These are phyloP conservation scores for Bubo blakistoni DNA, from an alignment of 2,113 vertebrate genomes.

Conservation along the genomic window DNA sequence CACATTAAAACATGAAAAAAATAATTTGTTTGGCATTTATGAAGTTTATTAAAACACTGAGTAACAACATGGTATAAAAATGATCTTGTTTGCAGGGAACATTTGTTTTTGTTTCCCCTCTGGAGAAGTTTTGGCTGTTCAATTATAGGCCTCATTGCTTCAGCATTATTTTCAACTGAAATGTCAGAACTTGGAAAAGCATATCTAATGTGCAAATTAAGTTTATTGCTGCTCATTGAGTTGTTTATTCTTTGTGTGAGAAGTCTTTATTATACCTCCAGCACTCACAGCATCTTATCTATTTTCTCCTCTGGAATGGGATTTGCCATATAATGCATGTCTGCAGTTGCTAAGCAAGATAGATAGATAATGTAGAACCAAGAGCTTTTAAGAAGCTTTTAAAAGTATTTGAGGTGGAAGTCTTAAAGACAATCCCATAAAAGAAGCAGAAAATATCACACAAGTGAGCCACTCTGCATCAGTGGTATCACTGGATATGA, in stretches of 20 bases:
- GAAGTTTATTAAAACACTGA: slow-evolving; percentile 74
- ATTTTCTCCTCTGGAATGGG: slow-evolving; percentile 15
- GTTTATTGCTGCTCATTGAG: slow-evolving; percentile 78
- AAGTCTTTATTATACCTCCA: slow-evolving; percentile 74
- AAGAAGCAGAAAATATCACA: slow-evolving; percentile 2
- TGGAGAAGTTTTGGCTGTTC: slow-evolving; percentile 80
- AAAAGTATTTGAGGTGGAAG: slow-evolving; percentile 25
- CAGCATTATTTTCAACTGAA: slow-evolving; percentile 78
- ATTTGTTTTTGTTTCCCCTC: slow-evolving; percentile 78
- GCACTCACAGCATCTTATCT: slow-evolving; percentile 46
- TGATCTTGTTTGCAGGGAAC: slow-evolving; percentile 74
- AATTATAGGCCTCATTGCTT: slow-evolving; percentile 84
- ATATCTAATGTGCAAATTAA: slow-evolving; percentile 84
- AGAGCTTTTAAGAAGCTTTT: slow-evolving; percentile 47
- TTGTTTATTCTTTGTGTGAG: slow-evolving; percentile 73
- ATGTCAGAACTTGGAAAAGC: slow-evolving; percentile 80
- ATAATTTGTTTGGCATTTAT: slow-evolving; percentile 60
- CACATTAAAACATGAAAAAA: slow-evolving; percentile 4
- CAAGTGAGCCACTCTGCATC: background rate
- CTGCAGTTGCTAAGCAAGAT: slow-evolving; percentile 31
- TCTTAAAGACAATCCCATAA: background rate
- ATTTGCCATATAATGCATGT: background rate
- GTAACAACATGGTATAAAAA: slow-evolving; percentile 71
- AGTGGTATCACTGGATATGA: background rate
- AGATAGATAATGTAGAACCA: background rate